Evolutionary conservation across 1,140 invertebrate species (phyloP), one percentile per base, ranked within the genome.

Genomic region (Diabrotica undecimpunctata): DNA sequence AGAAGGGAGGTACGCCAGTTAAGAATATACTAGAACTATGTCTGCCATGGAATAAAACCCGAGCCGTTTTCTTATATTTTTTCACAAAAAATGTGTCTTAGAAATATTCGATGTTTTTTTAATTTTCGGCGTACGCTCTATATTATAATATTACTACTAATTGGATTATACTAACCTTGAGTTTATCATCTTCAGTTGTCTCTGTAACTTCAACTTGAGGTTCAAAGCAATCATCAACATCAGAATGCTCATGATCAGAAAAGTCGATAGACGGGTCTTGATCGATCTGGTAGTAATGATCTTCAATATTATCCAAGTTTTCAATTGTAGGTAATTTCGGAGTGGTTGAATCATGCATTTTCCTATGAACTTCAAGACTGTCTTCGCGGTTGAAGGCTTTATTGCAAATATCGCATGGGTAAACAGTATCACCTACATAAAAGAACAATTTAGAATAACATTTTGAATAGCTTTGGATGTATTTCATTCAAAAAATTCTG

Each of bases 371-470:
- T 55, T 77, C 74, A 10, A 78, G 66, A 66, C 74, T 77, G 62
- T 76, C 75, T 57, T 71, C 72, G 13, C 74, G 61, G 46, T 69
- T 75, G 65, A 79, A 79, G 14, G 71, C 76, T 70, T 82, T 81
- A 67, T 81, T 80, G 67, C 82, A 84, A 35, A 79, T 75, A 60
- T 79, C 73, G 69, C 83, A 84, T 52, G 77, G 73, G 60, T 81
- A 77, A 4, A 82, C 78, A 38, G 60, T 70, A 50, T 78, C 74
- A 5, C 76, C 69, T 70, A 37, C 51, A 67, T 65, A 10, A 50
- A 57, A 46, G 35, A 61, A 54, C 25, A 25, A 25, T 25, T 25
- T 25, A 25, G 25, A 25, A 25, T 25, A 4, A 25, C 4, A 25
- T 4, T 25, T 4, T 25, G 1, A 25, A 25, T 25, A 25, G 25